These are phyloP conservation scores for Mythimna lalbum DNA, from an alignment of 2,888 invertebrate species.

Conservation along the genomic window DNA sequence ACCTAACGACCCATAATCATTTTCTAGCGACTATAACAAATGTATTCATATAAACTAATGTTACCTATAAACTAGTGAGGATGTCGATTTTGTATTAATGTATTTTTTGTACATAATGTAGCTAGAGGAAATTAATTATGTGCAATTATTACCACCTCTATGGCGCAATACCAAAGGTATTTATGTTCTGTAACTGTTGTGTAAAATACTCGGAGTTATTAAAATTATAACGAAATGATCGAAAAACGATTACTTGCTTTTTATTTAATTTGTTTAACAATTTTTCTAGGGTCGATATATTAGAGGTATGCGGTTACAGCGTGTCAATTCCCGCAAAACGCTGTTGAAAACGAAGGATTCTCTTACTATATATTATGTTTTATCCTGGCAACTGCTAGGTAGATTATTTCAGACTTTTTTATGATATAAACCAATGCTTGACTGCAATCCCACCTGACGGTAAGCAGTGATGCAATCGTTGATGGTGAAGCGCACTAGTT, in stretches of 20 bases:
- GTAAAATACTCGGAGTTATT: slow-evolving; percentile 88
- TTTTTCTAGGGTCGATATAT: too few relatives aligned
- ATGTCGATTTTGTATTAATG: slow-evolving; percentile 81
- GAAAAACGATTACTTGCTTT: slow-evolving; percentile 49
- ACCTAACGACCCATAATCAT: slow-evolving; percentile 59
- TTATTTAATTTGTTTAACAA: slow-evolving; percentile 11
- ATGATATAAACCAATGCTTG: too few relatives aligned
- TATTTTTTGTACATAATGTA: slow-evolving; percentile 89
- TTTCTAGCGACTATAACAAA: slow-evolving; percentile 65
- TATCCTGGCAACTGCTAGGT: too few relatives aligned
- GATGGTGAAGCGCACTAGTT: too few relatives aligned
- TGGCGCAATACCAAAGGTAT: slow-evolving; percentile 89
- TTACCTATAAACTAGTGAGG: slow-evolving; percentile 80
- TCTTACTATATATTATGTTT: too few relatives aligned
- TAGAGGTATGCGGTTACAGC: too few relatives aligned
- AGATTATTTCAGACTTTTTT: too few relatives aligned
- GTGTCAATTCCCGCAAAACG: too few relatives aligned
- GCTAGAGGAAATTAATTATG: slow-evolving; percentile 85
- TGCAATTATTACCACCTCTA: slow-evolving; percentile 87
- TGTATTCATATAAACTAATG: slow-evolving; percentile 73
- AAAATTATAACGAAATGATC: slow-evolving; percentile 77
- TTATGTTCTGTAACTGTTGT: slow-evolving; percentile 88
- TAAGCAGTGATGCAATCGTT: too few relatives aligned
- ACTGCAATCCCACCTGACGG: too few relatives aligned
- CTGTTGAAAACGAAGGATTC: too few relatives aligned